These are phyloP conservation scores for Triops longicaudatus DNA, from an alignment of 1,140 invertebrate species.

Conservation along the genomic window DNA sequence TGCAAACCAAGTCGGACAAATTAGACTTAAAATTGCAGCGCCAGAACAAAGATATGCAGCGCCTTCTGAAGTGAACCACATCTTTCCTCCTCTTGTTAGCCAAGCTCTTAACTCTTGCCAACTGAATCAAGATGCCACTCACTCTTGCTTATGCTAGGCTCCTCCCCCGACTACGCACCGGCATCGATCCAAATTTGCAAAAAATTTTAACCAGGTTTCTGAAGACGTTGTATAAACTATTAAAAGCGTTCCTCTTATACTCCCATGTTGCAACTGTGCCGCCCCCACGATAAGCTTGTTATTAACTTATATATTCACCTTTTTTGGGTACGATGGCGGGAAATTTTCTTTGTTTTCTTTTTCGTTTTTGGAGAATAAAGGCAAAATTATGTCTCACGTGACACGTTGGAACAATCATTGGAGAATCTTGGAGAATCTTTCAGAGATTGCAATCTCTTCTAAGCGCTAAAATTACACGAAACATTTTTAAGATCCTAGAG, in stretches of 20 bases:
- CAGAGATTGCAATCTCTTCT: no score
- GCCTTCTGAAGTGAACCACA: slow-evolving; percentile 33
- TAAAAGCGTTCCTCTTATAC: neutral
- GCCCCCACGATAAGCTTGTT: neutral
- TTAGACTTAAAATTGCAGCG: slow-evolving; percentile 37
- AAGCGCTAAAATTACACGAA: no score
- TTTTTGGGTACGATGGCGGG: neutral
- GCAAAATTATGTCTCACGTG: neutral
- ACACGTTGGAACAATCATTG: no score
- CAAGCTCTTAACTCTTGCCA: slow-evolving; percentile 4
- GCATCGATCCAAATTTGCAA: neutral
- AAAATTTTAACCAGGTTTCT: neutral
- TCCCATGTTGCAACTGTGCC: neutral
- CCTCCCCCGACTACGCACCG: no score
- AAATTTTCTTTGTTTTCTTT: neutral
- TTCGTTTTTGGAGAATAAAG: neutral
- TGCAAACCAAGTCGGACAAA: slow-evolving; percentile 39
- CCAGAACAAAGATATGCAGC: slow-evolving; percentile 41
- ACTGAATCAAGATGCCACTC: neutral
- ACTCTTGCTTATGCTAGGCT: neutral
- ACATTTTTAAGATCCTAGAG: neutral
- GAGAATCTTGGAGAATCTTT: no score
- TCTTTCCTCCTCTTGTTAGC: neutral
- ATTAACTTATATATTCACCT: neutral
- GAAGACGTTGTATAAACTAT: neutral